Evolutionary conservation across 2,113 vertebrate species (phyloP).

Genomic region (Sus scrofa): DNA sequence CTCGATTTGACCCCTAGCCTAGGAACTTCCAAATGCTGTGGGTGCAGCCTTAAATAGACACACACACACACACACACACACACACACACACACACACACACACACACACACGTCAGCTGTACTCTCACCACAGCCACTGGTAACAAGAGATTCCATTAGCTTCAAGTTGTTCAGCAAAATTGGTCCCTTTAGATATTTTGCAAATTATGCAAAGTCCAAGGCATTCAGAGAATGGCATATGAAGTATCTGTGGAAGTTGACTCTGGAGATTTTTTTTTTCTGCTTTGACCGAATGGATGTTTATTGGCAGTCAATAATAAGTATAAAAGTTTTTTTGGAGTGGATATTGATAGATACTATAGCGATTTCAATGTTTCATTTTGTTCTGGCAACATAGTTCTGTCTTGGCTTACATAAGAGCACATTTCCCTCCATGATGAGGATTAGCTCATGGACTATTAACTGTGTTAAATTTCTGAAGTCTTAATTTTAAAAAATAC

Average conservation of each 20-base stretch:
- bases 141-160: background rate
- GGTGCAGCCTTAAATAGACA: too few species aligned
- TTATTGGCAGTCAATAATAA: background rate
- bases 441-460: background rate
- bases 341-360: background rate
- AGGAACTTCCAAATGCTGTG: too few species aligned
- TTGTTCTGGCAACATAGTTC: background rate
- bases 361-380: background rate
- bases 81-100: too few species aligned
- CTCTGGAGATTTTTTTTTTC: background rate
- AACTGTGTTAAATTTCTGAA: background rate
- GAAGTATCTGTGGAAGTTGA: background rate
- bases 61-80: too few species aligned
- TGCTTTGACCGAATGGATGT: background rate
- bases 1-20: too few species aligned
- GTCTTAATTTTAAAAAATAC: background rate
- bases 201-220: background rate
- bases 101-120: too few species aligned
- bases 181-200: background rate
- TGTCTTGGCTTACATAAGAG: background rate
- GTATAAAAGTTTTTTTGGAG: background rate
- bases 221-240: background rate
- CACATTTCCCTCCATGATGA: background rate
- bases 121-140: background rate
- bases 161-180: background rate